Evolutionary conservation across 1,140 invertebrate species (phyloP), one percentile per base, ranked within the genome.

Genomic region (Coelopa frigida): DNA sequence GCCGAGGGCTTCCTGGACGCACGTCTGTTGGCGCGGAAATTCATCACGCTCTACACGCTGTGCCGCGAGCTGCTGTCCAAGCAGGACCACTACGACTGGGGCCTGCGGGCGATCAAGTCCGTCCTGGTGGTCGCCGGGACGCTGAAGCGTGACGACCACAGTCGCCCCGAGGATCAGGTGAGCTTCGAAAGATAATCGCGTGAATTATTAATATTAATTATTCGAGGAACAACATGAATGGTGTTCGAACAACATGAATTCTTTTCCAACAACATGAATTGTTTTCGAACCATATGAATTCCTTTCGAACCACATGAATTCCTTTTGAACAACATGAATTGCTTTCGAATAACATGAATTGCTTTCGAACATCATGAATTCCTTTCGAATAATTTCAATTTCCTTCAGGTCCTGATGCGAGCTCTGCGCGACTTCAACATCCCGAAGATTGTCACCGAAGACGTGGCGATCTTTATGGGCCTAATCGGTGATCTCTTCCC

Each of bases 51-150:
- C 8, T 90, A 89, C 61, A 83, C 81, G 3, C 70, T 90, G 33
- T 89, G 87, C 67, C 78, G 78, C 57, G 86, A 89, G 65, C 70
- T 89, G 37, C 68, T 90, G 6, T 88, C 85, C 14, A 87, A 89
- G 69, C 87, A 90, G 66, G 86, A 89, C 68, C 87, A 90, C 64
- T 90, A 90, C 55, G 87, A 90, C 71, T 90, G 87, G 87, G 87
- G 87, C 31, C 68, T 91, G 18, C 63, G 87, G 53, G 87, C 87
- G 27, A 89, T 91, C 49, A 90, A 90, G 62, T 89, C 86, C 31
- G 85, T 90, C 2, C 71, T 91, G n/a, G 85, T 89, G 0, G 86
- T 90, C 3, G 87, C 87, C 32, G 88, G 88, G 48, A 80, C 85
- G 14, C 63, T 75, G 37, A 64, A 61, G 42, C 53, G 63, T 44